Conservation (phyloP, 2,888 invertebrate species). For the Glaucopsyche alexis region DNA sequence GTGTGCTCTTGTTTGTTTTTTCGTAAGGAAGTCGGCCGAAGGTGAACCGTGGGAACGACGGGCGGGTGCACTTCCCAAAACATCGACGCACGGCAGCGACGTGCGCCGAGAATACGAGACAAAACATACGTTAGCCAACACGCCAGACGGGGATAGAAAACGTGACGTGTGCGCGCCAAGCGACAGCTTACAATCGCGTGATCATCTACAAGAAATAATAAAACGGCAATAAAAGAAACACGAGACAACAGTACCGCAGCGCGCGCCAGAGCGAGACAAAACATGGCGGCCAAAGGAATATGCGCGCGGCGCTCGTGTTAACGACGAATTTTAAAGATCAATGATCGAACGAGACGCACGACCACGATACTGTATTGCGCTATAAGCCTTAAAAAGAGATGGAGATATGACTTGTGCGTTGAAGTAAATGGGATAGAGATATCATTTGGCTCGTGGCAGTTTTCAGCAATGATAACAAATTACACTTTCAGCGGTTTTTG, state of each 20-base stretch:
- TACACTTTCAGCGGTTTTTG: slow-evolving; percentile 40
- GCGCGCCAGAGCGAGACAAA: slow-evolving; percentile 66
- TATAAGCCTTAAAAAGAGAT: slow-evolving; percentile 52
- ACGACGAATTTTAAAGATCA: slow-evolving; percentile 78
- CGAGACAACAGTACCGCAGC: slow-evolving; percentile 68
- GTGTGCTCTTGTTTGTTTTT: slow-evolving; percentile 80
- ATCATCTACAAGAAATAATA: slow-evolving; percentile 81
- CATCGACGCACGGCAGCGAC: slow-evolving; percentile 80
- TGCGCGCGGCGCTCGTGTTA: slow-evolving; percentile 75
- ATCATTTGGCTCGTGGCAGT: slow-evolving; percentile 68
- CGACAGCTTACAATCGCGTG: slow-evolving; percentile 80
- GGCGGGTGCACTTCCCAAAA: slow-evolving; percentile 82
- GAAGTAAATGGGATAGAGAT: slow-evolving; percentile 50
- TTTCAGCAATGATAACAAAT: slow-evolving; percentile 59
- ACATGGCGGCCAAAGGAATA: slow-evolving; percentile 62
- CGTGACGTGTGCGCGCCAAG: slow-evolving; percentile 77
- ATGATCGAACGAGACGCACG: slow-evolving; percentile 74
- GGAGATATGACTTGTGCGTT: slow-evolving; percentile 37
- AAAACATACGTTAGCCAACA: slow-evolving; percentile 39
- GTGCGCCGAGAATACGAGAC: slow-evolving; percentile 66
- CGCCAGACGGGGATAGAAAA: slow-evolving; percentile 50
- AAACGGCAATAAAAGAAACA: slow-evolving; percentile 79
- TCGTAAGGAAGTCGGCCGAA: slow-evolving; percentile 79
- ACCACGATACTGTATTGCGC: slow-evolving; percentile 44
- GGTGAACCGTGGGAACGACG: slow-evolving; percentile 80